These are phyloP conservation scores for Pachyramphus minor DNA, from an alignment of 2,113 vertebrate genomes.

Conservation along the genomic window DNA sequence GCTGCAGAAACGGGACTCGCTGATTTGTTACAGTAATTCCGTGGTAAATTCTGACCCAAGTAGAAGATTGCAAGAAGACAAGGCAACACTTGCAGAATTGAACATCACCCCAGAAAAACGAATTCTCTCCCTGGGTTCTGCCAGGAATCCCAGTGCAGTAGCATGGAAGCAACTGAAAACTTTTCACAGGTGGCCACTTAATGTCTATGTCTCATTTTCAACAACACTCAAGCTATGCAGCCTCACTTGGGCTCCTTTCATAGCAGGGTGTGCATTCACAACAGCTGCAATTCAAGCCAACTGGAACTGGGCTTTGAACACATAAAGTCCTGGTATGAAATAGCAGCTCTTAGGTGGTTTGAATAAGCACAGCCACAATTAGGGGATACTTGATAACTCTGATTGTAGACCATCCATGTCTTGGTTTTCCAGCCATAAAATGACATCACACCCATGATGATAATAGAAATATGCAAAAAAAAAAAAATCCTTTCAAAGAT, in stretches of 20 bases:
- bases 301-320: conserved; percentile 46
- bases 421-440: neutral
- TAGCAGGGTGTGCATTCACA: neutral
- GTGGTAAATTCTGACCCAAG: neutral
- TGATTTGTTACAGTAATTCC: neutral
- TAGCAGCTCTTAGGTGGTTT: conserved; percentile 9
- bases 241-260: conserved; percentile 12
- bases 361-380: neutral
- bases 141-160: neutral
- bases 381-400: neutral
- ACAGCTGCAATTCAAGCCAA: conserved; percentile 51
- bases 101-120: neutral
- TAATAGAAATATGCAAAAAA: neutral
- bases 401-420: neutral
- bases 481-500: neutral
- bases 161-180: neutral
- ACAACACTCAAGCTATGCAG: conserved; percentile 10
- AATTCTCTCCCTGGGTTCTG: neutral
- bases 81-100: neutral
- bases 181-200: conserved; percentile 54
- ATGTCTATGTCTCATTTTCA: neutral
- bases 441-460: neutral
- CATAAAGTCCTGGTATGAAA: conserved; percentile 2
- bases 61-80: neutral
- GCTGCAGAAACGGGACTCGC: neutral